Base-by-base conservation (phyloP, 2,113 vertebrate genomes). In the Calonectris borealis region DNA sequence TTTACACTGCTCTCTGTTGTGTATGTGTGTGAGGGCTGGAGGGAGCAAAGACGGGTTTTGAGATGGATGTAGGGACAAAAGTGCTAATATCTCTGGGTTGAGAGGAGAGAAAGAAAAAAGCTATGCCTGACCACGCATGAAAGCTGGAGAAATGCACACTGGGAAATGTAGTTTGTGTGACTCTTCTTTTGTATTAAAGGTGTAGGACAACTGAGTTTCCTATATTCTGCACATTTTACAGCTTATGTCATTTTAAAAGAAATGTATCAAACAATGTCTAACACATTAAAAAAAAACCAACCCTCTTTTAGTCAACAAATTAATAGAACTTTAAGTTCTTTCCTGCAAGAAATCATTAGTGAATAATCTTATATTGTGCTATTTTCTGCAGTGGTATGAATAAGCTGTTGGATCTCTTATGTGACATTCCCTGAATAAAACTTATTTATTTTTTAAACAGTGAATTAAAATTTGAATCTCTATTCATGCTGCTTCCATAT, bases 91-190 rank as follows among this genome's bases (percentile, higher is more conserved):
- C 38, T 60, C 25, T 51, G 26, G 4, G 2, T 13, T 70, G 26
- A 84, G 29, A 31, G 1, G 8, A 83, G 17, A 73, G 40, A 73
- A 86, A 72, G 2, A 68, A 42, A 87, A 51, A 31, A 7, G 2
- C 12, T 62, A 25, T 4, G 5, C 5, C 13, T 69, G 22, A 16
- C 6, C 4, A 31, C 2, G 6, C 1, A 9, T 13, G 8, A 76
- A 42, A 27, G 5, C 2, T 32, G 24, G 8, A 58, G 21, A 60
- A 68, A 46, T 32, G 11, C 3, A 57, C 11, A 1, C 11, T 48
- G 13, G n/a, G 29, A 93, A 93, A 57, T 25, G 16, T 54, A 85
- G 34, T 78, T 82, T 82, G 7, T n/a, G 6, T 9, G 4, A 34
- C 8, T 11, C 14, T 57, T 77, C 7, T 36, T 77, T 71, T 61